Evolutionary conservation across 1,140 invertebrate species (phyloP).

Genomic region (Magallana gigas): DNA sequence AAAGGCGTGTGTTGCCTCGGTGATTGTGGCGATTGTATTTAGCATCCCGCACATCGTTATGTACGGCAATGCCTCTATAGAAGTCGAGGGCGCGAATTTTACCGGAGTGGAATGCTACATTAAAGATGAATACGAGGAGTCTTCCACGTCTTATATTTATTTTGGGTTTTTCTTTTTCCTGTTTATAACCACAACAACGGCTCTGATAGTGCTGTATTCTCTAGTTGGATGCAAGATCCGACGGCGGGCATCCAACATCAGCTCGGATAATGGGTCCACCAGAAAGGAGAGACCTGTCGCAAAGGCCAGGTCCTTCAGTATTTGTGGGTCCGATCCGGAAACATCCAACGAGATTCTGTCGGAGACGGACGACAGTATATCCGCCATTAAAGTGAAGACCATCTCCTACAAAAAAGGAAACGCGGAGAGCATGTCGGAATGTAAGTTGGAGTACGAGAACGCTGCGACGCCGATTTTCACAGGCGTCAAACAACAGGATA

Average conservation of each 20-base stretch:
- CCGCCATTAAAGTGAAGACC: conserved; percentile 15
- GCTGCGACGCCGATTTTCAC: conserved; percentile 8
- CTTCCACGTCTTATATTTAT: conserved; percentile 57
- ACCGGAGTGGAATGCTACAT: conserved; percentile 67
- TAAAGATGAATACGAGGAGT: conserved; percentile 55
- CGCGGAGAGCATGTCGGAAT: background rate
- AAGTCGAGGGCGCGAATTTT: conserved; percentile 46
- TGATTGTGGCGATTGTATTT: conserved; percentile 31
- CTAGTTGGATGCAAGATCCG: conserved; percentile 60
- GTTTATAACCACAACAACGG: conserved; percentile 56
- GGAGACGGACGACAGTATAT: conserved; percentile 36
- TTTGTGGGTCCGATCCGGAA: conserved; percentile 36
- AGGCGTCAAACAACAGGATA: background rate
- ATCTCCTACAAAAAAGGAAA: conserved; percentile 31
- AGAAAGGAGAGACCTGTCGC: background rate
- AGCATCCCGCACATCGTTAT: conserved; percentile 49
- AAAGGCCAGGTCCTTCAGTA: background rate
- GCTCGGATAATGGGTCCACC: background rate
- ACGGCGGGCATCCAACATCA: conserved; percentile 24
- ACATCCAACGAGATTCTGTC: conserved; percentile 38
- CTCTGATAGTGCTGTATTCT: conserved; percentile 63
- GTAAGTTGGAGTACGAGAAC: conserved; percentile 36
- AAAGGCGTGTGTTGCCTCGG: conserved; percentile 42
- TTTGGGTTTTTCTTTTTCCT: conserved; percentile 58
- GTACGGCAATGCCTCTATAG: conserved; percentile 43